Evolutionary conservation across 2,888 invertebrate genomes (phyloP).

Genomic region (Andrena praecox): DNA sequence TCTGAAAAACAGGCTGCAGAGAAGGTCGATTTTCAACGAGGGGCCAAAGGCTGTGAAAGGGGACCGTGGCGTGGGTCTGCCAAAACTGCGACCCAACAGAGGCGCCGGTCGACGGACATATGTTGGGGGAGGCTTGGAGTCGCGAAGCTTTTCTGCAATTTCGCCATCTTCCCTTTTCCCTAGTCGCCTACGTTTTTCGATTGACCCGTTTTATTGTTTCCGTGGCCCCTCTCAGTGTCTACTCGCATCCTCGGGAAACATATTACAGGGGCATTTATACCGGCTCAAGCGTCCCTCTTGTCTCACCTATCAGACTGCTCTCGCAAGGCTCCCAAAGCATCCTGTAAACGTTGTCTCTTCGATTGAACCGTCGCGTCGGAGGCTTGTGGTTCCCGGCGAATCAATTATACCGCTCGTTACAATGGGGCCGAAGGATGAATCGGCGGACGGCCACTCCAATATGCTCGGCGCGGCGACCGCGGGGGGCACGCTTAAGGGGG

Average conservation of each 20-base stretch:
- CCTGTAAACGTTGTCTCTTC: constrained; percentile 4
- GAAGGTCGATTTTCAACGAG: constrained; percentile 2
- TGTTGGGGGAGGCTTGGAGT: not conserved
- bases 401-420: constrained; percentile 62
- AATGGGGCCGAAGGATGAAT: constrained; percentile 25
- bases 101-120: not conserved
- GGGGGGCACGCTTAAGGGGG: constrained; percentile 33
- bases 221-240: not conserved
- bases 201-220: constrained; percentile 37
- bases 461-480: constrained; percentile 35
- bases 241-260: constrained; percentile 43
- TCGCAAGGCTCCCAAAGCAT: constrained; percentile 42
- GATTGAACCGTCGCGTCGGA: not conserved
- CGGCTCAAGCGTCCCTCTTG: constrained; percentile 62
- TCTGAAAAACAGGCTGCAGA: not conserved
- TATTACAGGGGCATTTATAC: constrained; percentile 65
- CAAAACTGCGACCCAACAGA: constrained; percentile 1
- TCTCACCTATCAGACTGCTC: constrained; percentile 50
- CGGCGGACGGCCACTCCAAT: constrained; percentile 39
- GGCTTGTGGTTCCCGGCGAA: constrained; percentile 37
- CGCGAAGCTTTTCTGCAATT: constrained; percentile 59
- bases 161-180: constrained; percentile 2
- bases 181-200: constrained; percentile 48
- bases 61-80: constrained; percentile 5
- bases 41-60: not conserved